A percentile compares a stretch with the other conserved stretches of the same genome.
Conservation (phyloP, 2,113 vertebrate species). For the Dicerorhinus sumatrensis region DNA sequence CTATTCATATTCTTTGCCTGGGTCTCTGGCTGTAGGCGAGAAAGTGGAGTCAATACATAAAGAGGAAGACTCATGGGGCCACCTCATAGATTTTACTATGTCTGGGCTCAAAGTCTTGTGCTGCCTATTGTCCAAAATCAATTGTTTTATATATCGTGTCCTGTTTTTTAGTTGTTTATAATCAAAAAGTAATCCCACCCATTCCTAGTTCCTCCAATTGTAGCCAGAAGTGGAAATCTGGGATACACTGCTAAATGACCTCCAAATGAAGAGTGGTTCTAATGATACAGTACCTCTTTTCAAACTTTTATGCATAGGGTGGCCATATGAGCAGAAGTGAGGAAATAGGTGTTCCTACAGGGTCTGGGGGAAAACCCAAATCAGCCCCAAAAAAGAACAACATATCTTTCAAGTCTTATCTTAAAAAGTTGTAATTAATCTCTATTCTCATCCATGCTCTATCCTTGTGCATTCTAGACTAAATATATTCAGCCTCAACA, state of each 20-base stretch:
- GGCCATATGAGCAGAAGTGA: fast-evolving
- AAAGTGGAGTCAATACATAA: fast-evolving
- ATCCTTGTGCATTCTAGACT: not conserved
- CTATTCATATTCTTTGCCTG: not conserved
- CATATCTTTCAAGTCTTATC: not conserved
- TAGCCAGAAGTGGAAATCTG: not conserved
- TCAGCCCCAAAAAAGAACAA: not conserved
- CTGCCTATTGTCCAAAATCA: not conserved
- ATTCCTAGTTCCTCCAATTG: not conserved
- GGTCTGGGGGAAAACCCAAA: not conserved
- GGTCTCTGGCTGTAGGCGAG: not conserved
- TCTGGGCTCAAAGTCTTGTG: not conserved
- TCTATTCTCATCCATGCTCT: not conserved
- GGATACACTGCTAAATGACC: too few relatives aligned
- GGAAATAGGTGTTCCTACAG: not conserved
- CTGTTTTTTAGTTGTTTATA: not conserved
- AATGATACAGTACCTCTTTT: not conserved
- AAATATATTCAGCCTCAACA: not conserved
- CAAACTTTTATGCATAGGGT: not conserved
- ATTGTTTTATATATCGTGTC: not conserved
- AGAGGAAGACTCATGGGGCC: not conserved
- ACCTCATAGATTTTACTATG: not conserved
- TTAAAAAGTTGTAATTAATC: not conserved
- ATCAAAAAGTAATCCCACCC: not conserved
- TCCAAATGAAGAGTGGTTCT: not conserved